Conservation (phyloP, 2,888 invertebrate species). For the Carpatolechia fugitivella region DNA sequence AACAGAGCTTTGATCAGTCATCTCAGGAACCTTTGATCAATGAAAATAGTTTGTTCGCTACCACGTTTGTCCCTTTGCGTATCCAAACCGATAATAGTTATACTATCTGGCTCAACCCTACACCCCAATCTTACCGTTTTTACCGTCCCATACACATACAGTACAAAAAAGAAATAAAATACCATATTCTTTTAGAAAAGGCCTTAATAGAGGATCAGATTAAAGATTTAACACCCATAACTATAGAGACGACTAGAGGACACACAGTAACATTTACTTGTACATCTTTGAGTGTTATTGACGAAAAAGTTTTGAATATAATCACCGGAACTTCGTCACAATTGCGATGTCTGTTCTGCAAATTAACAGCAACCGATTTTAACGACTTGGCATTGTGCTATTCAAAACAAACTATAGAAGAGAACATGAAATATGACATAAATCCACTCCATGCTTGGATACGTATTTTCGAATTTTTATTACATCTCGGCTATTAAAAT, state of each 20-base stretch:
- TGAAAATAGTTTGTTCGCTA: background rate
- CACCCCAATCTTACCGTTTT: background rate
- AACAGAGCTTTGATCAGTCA: background rate
- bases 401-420: background rate
- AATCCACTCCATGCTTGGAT: constrained; percentile 17
- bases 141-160: background rate
- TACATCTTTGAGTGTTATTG: background rate
- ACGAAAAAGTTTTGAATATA: constrained; percentile 12
- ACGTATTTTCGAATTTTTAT: constrained; percentile 2
- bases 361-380: constrained; percentile 13
- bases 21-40: background rate
- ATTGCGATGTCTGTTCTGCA: constrained; percentile 11
- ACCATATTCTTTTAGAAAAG: constrained; percentile 3
- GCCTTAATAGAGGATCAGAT: background rate
- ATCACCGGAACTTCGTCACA: constrained; percentile 11
- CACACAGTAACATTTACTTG: background rate
- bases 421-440: constrained; percentile 7
- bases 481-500: too few relatives aligned
- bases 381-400: constrained; percentile 14
- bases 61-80: background rate
- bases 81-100: background rate
- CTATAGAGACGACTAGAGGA: background rate
- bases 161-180: background rate
- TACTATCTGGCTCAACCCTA: background rate
- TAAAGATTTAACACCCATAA: background rate